Base-by-base conservation (phyloP, 2,113 vertebrate genomes). In the Poecile atricapillus region DNA sequence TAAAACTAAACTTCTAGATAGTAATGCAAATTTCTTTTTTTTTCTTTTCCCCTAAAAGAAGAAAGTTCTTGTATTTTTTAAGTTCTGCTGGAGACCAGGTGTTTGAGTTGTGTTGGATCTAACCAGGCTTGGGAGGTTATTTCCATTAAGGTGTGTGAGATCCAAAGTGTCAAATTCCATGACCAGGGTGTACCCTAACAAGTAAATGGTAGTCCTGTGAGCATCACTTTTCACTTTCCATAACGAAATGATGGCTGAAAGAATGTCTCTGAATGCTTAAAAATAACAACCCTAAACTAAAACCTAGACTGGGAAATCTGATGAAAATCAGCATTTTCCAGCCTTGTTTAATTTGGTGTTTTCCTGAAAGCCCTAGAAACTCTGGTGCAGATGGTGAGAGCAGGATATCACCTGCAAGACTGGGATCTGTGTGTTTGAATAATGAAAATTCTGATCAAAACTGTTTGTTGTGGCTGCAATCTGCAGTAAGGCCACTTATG, bases 21-120 rank as follows among this genome's bases (percentile, higher is more conserved):
- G 24, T 39, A 41, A 47, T 44, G 17, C 64, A 68, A 71, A 18
- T 63, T 33, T 83, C 1, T 27, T 55, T 53, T 19, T 20, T 18
- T 44, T 58, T 17, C 39, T 58, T 46, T 35, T 4, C 0, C 5
- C 10, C 22, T 2, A 1, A 31, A 39, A 31, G 10, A 17, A 11
- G 35, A 24, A 27, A 7, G 11, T 43, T 52, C 7, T 31, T 59
- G 3, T 59, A 4, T 76, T 79, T 91, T 58, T 50, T 0, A 35
- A 68, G 20, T 47, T 15, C 31, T 83, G 35, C 44, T 64, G 23
- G 15, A 46, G 18, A 89, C 6, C 9, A 8, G 18, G n/a, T 62
- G 41, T 85, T 56, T 15, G 33, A 59, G 18, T 37, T 84, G 46
- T 41, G 2, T 12, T 82, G 20, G 60, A 43, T 81, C 41, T 74